Base-by-base conservation (phyloP, 2,888 invertebrate species). In the Cyaniris semiargus region DNA sequence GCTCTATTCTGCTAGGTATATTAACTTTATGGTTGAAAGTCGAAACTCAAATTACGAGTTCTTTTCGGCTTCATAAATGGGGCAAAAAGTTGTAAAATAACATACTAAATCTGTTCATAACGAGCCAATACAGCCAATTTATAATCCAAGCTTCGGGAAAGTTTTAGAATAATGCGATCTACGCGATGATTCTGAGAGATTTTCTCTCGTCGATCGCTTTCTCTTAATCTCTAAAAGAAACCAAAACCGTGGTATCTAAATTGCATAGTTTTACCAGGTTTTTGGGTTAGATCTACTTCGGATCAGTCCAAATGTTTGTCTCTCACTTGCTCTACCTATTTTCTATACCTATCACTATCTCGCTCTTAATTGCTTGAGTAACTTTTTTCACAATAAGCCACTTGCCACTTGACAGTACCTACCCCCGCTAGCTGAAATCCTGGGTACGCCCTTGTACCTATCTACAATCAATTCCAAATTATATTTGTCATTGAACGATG, bases 401-500 rank as follows among this genome's bases (percentile, higher is more conserved):
- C 8, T 38, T 38, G 38, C 38, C 10, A 38, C 7, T 10, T 0
- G 27, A 2, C 27, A 27, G 27, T 27, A 27, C 27, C 27, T 27
- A 27, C 0, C 27, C n/a, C n/a, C n/a, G n/a, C n/a, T n/a, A n/a
- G n/a, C n/a, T n/a, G n/a, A n/a, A n/a, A n/a, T n/a, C n/a, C n/a
- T n/a, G n/a, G n/a, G n/a, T n/a, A n/a, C n/a, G n/a, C n/a, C n/a
- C n/a, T n/a, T n/a, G 5, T 34, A 6, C 10, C 27, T 27, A 38
- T 38, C 2, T 18, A 48, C 53, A 53, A 18, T 18, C 53, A 53
- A 23, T 23, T 66, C 60, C 10, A 66, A 66, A 23, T 21, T 60
- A 66, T 66, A 66, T 66, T 66, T 66, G 60, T 66, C 60, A 66
- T 66, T 66, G 60, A 66, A 66, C 10, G 60, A 66, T 60, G 15